A percentile compares a stretch with the other conserved stretches of the same genome.
These are phyloP conservation scores for Eledone cirrhosa DNA, from an alignment of 2,888 invertebrate species.

Conservation along the genomic window DNA sequence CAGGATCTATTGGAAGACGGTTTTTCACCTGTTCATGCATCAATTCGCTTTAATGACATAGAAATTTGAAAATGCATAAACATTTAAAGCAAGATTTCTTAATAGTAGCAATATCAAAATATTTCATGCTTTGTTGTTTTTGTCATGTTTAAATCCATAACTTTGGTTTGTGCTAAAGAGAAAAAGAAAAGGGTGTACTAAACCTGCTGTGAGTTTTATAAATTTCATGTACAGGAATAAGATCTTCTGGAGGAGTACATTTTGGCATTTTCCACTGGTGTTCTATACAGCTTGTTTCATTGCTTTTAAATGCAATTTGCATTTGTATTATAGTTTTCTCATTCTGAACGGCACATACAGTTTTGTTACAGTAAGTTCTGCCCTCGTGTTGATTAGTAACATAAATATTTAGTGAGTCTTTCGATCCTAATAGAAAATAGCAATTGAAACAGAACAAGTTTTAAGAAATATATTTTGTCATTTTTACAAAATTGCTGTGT, in stretches of 20 bases:
- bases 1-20: not conserved
- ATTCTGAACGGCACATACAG: slow-evolving; percentile 61
- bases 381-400: slow-evolving; percentile 62
- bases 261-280: slow-evolving; percentile 67
- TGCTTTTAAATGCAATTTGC: slow-evolving; percentile 42
- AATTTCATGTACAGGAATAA: slow-evolving; percentile 47
- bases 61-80: too few relatives aligned
- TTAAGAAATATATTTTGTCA: too few relatives aligned
- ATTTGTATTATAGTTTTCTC: slow-evolving; percentile 58
- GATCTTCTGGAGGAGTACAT: slow-evolving; percentile 63
- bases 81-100: too few relatives aligned
- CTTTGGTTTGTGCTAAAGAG: too few relatives aligned
- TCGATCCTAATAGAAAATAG: slow-evolving; percentile 32
- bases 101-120: too few relatives aligned
- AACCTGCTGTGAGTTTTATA: slow-evolving; percentile 47
- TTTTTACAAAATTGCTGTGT: too few relatives aligned
- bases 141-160: too few relatives aligned
- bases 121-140: too few relatives aligned
- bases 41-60: not conserved
- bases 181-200: too few relatives aligned
- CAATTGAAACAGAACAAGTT: too few relatives aligned
- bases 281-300: slow-evolving; percentile 49
- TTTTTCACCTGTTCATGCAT: not conserved
- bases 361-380: slow-evolving; percentile 55
- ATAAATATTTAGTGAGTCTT: slow-evolving; percentile 59